A percentile compares a stretch with the other conserved stretches of the same genome.
These are phyloP conservation scores for Alaudala cheleensis DNA, from an alignment of 2,113 vertebrate genomes.

Conservation along the genomic window DNA sequence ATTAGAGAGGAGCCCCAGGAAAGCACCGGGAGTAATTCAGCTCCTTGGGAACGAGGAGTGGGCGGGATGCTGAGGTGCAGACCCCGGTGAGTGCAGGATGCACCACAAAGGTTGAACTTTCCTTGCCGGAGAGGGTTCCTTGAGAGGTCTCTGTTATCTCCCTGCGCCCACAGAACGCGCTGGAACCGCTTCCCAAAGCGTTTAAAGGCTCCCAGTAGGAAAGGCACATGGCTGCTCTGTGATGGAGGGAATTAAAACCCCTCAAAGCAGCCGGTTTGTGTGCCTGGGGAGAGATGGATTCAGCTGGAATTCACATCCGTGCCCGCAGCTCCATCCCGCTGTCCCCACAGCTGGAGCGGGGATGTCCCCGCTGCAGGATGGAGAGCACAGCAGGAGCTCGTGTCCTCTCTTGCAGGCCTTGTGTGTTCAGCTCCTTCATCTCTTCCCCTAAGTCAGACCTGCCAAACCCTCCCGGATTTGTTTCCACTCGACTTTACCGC, in stretches of 20 bases:
- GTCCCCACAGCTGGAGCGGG: neutral
- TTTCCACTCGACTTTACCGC: neutral
- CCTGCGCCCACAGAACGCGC: conserved; percentile 61
- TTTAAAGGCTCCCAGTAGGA: conserved; percentile 56
- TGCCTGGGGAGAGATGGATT: conserved; percentile 2
- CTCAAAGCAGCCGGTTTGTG: conserved; percentile 42
- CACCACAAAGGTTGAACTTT: conserved; percentile 53
- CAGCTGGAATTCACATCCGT: neutral
- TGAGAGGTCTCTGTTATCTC: conserved; percentile 74
- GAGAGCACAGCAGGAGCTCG: rapidly evolving
- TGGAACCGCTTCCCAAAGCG: conserved; percentile 73
- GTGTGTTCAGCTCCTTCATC: neutral
- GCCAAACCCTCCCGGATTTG: neutral
- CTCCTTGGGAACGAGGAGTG: neutral
- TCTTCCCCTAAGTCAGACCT: neutral
- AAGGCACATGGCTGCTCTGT: neutral
- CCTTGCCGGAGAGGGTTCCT: conserved; percentile 51
- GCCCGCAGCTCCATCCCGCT: neutral
- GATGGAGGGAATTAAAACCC: neutral
- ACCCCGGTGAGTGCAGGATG: conserved; percentile 5
- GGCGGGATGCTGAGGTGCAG: neutral
- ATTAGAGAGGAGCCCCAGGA: neutral
- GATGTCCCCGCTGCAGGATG: rapidly evolving
- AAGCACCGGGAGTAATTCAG: neutral
- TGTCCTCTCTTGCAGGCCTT: neutral